phyloP scores from a whole-genome alignment of 2,113 vertebrate species.

The Anser brachyrhynchus region DNA sequence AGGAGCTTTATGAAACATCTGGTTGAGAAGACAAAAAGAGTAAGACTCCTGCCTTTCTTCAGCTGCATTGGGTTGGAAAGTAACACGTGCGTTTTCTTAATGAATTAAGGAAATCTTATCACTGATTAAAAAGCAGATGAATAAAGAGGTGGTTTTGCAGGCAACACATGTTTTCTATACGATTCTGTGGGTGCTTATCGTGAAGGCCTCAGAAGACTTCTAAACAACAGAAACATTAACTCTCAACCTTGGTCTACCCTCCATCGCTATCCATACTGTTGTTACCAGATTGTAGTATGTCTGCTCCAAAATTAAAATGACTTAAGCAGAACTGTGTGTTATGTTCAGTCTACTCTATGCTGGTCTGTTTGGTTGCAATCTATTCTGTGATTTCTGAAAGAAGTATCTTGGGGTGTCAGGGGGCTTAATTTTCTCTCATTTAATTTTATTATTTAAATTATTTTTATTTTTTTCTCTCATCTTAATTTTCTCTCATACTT shows the following conservation, averaged over 20 bases:
- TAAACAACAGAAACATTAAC: background rate
- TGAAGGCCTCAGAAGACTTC: background rate
- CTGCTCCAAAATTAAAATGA: background rate
- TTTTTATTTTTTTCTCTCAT: too few relatives aligned
- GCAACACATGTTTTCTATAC: background rate
- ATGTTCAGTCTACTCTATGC: background rate
- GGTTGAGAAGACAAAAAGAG: background rate
- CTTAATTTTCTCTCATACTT: constrained; percentile 44
- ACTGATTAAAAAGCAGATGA: background rate
- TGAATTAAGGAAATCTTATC: background rate
- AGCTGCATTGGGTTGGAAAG: background rate
- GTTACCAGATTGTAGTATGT: background rate
- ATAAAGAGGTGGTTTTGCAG: background rate
- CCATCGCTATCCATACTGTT: background rate
- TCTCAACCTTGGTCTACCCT: background rate
- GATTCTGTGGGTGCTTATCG: background rate
- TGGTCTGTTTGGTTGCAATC: background rate
- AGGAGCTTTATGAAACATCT: constrained; percentile 3
- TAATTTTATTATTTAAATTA: too few relatives aligned
- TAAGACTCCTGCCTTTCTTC: background rate
- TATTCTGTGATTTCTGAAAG: background rate
- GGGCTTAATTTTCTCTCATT: constrained; percentile 36
- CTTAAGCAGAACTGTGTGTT: background rate
- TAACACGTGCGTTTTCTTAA: background rate
- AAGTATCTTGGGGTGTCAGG: background rate